Evolutionary conservation across 2,888 invertebrate genomes (phyloP).

Genomic region (Pecten maximus): DNA sequence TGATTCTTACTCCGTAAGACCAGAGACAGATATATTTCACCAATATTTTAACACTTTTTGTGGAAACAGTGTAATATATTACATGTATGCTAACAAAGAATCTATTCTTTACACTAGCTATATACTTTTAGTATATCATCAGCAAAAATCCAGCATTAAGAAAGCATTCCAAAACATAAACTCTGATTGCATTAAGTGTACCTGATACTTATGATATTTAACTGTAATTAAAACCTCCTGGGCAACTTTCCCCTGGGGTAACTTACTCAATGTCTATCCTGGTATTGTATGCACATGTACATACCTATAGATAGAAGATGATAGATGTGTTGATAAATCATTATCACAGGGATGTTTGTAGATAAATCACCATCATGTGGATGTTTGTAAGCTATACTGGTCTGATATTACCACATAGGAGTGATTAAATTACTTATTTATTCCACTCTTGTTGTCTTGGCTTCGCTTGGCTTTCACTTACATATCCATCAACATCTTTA

Average conservation of each 20-base stretch:
- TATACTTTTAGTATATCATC: no score
- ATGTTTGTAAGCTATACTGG: constrained; percentile 20
- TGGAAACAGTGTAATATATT: no score
- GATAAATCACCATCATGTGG: neutral
- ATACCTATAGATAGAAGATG: neutral
- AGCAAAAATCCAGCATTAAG: no score
- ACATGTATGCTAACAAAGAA: neutral
- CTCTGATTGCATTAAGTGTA: neutral
- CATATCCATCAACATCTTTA: neutral
- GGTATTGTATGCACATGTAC: neutral
- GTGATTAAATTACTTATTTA: neutral
- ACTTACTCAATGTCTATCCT: neutral
- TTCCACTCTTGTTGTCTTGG: neutral
- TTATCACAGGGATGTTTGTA: constrained; percentile 28
- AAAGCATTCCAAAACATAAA: neutral
- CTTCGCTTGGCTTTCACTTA: neutral
- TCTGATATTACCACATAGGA: neutral
- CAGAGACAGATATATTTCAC: neutral
- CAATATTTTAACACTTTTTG: no score
- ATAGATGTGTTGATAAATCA: constrained; percentile 1
- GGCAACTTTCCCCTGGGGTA: neutral
- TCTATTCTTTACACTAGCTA: no score
- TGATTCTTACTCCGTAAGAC: neutral
- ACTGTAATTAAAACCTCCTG: neutral
- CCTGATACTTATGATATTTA: neutral